Evolutionary conservation across 2,888 invertebrate species (phyloP), one percentile per base, ranked within the genome.

Genomic region (Aromia moschata): DNA sequence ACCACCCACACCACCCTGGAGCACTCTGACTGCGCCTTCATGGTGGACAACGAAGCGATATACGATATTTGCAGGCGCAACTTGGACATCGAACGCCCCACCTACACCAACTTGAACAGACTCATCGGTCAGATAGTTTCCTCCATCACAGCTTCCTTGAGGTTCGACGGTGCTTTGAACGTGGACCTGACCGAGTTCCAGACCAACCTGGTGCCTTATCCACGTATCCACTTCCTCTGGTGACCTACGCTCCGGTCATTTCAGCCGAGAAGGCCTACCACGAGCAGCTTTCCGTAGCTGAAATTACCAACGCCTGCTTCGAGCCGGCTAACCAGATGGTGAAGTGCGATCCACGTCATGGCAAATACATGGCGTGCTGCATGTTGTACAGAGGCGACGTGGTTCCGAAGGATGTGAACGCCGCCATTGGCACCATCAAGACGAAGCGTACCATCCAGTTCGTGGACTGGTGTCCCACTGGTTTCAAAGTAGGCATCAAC

Each of bases 291-390:
- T 79, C 83, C 9, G 85, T 84, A n/a, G 75, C 83, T 4, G 86
- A 87, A 68, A 86, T 87, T 68, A 87, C 87, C 56, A 84, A 85
- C 62, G 82, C 85, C 37, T 87, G 86, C 72, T 88, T 88, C 72
- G 87, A 87, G 71, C 85, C 86, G 1, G 83, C 84, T 54, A 86
- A 85, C 72, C 87, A 87, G 78, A 95, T 96, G 92, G 92, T 93
- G 36, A 93, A 93, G 78, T 96, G 95, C 80, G 94, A 95, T 80
- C 94, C 94, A 0, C 89, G 94, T 70, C 92, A 92, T 80, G 93
- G 93, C 71, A 93, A 93, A 77, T 96, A 96, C 87, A 89, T 96
- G 95, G 95, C 95, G 10, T 95, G 94, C 80, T 96, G 95, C 83
- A 93, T 96, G 90, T 83, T 96, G 83, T 96, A 94, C 66, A 95